Evolutionary conservation across 2,797 vertebrate genomes (phyloP).

Genomic region (Alcedo quadribrachys): DNA sequence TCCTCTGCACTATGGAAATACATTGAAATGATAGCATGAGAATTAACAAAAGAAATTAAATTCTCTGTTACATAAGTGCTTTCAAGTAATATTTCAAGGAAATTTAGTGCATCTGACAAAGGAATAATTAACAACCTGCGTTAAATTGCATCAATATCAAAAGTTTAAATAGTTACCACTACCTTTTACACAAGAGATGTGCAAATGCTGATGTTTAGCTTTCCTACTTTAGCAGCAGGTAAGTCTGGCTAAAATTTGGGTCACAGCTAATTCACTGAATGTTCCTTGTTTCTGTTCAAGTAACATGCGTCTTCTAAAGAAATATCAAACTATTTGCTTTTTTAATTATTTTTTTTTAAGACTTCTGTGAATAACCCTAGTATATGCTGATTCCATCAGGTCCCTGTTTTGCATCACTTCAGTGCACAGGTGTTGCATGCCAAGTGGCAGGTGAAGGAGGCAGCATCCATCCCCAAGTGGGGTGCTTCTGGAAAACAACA

Average conservation of each 20-base stretch:
- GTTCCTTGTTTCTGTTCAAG: neutral
- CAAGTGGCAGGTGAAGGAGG: neutral
- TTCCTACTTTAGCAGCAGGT: neutral
- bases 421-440: rapidly evolving
- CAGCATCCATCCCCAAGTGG: neutral
- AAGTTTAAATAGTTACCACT: neutral
- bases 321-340: neutral
- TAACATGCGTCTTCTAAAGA: neutral
- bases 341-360: neutral
- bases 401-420: rapidly evolving
- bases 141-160: neutral
- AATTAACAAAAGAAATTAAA: neutral
- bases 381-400: neutral
- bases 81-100: neutral
- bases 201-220: neutral
- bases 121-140: neutral
- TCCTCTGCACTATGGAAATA: neutral
- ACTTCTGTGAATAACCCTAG: neutral
- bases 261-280: neutral
- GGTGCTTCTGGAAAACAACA: neutral
- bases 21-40: neutral
- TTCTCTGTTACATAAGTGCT: neutral
- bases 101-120: neutral
- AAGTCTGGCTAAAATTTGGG: neutral
- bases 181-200: neutral